phyloP scores from a whole-genome alignment of 2,113 vertebrate species.

The Thamnophis sirtalis region DNA sequence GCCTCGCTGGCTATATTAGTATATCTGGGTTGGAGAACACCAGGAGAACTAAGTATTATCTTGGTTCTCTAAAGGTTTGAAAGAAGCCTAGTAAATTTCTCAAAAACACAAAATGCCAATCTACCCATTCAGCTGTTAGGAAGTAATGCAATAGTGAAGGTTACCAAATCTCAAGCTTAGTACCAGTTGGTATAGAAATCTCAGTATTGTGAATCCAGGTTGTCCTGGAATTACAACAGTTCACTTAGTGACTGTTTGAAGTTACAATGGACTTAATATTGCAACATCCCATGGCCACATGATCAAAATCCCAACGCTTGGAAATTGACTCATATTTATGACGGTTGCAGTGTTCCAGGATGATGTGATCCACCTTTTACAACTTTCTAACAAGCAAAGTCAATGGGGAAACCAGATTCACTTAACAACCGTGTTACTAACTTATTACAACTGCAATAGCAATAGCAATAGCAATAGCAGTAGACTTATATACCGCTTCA shows the following conservation, averaged over 20 bases:
- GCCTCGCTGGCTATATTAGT: not conserved
- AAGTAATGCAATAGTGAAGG: not conserved
- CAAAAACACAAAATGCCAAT: not conserved
- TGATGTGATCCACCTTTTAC: not conserved
- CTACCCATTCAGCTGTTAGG: not conserved
- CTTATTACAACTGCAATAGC: not conserved
- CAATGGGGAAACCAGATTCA: not conserved
- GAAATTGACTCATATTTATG: not conserved
- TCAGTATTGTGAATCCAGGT: not conserved
- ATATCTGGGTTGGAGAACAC: not conserved
- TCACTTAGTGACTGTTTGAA: not conserved
- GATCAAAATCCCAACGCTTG: not conserved
- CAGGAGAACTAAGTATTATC: not conserved
- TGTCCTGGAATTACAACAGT: not conserved
- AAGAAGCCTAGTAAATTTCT: not conserved
- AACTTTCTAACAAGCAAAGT: not conserved
- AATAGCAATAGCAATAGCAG: too few relatives aligned
- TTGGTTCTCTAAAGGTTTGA: not conserved
- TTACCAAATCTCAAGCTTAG: not conserved
- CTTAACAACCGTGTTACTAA: not conserved
- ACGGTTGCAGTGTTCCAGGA: not conserved
- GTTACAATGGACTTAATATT: not conserved
- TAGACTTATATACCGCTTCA: too few relatives aligned
- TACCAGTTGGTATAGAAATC: not conserved
- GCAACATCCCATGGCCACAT: not conserved